Conservation (phyloP, 2,888 invertebrate genomes). For the Drepana falcataria region DNA sequence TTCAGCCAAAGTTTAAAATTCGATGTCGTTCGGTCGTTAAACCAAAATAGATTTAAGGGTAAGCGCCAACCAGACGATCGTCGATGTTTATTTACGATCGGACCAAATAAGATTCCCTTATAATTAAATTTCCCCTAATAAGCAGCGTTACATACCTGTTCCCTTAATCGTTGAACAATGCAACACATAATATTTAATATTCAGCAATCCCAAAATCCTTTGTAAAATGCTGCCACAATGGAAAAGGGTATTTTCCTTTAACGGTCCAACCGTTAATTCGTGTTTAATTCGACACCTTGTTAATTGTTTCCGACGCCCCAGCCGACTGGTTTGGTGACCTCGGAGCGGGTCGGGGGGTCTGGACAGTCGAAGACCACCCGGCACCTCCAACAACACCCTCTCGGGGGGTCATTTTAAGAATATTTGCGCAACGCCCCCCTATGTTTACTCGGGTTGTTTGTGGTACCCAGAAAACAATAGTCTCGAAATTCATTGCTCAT, state of each 20-base stretch:
- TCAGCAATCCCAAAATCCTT: conserved; percentile 75
- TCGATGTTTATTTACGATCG: conserved; percentile 5
- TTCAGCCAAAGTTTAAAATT: neutral
- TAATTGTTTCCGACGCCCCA: conserved; percentile 75
- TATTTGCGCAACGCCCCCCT: conserved; percentile 70
- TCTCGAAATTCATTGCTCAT: conserved; percentile 78
- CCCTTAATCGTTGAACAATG: conserved; percentile 65
- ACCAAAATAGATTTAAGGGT: neutral
- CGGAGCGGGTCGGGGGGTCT: conserved; percentile 46
- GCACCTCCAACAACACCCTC: conserved; percentile 44
- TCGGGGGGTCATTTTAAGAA: conserved; percentile 74
- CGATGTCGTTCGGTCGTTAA: neutral
- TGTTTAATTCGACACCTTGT: conserved; percentile 79
- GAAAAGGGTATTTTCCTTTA: conserved; percentile 76
- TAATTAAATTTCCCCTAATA: conserved; percentile 49
- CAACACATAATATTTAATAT: conserved; percentile 73
- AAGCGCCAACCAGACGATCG: neutral
- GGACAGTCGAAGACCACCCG: conserved; percentile 53
- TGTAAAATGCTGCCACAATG: conserved; percentile 69
- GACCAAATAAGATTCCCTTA: conserved; percentile 26
- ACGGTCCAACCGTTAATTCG: conserved; percentile 75
- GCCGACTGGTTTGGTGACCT: conserved; percentile 70
- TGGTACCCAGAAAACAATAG: conserved; percentile 78
- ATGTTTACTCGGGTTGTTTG: conserved; percentile 76
- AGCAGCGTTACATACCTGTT: conserved; percentile 45